Percentiles rank a stretch among this genome's conserved stretches.
Evolutionary conservation across 2,888 invertebrate genomes (phyloP).

Genomic region (Agrotis clavis): DNA sequence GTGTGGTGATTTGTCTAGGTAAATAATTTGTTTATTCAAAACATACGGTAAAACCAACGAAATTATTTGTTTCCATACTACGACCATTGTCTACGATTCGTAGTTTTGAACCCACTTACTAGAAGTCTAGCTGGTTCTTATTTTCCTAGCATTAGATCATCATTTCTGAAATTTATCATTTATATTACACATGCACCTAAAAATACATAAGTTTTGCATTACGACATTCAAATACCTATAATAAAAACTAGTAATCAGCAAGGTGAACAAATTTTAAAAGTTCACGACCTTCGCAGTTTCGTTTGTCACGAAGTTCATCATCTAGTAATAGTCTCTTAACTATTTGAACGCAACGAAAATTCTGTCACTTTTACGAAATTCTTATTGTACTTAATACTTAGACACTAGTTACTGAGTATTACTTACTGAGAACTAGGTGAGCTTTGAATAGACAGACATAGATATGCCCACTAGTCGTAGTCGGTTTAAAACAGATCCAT

Average conservation of each 20-base stretch:
- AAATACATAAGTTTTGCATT: constrained; percentile 37
- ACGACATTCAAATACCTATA: constrained; percentile 56
- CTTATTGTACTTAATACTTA: constrained; percentile 40
- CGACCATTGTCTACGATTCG: too few relatives aligned
- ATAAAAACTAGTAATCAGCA: constrained; percentile 69
- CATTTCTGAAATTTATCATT: constrained; percentile 5
- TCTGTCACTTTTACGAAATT: constrained; percentile 60
- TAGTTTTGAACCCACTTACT: neutral
- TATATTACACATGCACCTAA: constrained; percentile 12
- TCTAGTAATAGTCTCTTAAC: constrained; percentile 57
- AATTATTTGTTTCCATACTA: neutral
- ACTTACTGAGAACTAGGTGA: constrained; percentile 77
- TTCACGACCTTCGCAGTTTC: constrained; percentile 79
- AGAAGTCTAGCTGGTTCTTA: neutral
- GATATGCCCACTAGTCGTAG: constrained; percentile 28
- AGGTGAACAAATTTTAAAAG: constrained; percentile 82
- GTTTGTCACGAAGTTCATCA: constrained; percentile 75
- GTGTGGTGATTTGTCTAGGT: neutral
- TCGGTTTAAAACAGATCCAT: constrained; percentile 61
- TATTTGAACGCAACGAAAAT: constrained; percentile 27
- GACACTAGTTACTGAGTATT: constrained; percentile 58
- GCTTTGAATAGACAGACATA: constrained; percentile 68
- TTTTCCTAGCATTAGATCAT: constrained; percentile 18
- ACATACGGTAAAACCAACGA: neutral
- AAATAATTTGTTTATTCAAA: neutral